Evolutionary conservation across 2,113 vertebrate species (phyloP).

Genomic region (Elachura formosa): DNA sequence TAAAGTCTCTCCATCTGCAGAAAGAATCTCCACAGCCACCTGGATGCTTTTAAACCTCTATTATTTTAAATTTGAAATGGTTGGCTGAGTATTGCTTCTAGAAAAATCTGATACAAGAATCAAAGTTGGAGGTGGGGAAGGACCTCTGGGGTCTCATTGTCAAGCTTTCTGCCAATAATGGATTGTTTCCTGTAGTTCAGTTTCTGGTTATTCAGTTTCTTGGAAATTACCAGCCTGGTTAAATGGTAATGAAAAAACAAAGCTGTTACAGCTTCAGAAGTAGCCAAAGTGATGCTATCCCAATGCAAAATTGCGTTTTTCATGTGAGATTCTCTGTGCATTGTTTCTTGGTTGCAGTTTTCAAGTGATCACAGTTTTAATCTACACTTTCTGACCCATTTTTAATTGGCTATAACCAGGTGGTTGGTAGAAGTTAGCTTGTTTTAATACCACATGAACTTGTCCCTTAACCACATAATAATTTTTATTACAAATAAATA

Average conservation of each 20-base stretch:
- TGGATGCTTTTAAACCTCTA: slow-evolving; percentile 29
- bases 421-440: background rate
- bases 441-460: background rate
- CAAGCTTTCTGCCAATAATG: slow-evolving; percentile 16
- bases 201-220: too few species aligned
- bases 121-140: background rate
- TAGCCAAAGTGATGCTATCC: background rate
- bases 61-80: slow-evolving; percentile 25
- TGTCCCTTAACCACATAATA: background rate
- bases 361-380: background rate
- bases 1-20: background rate
- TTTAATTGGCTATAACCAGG: background rate
- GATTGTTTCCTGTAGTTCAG: slow-evolving; percentile 22
- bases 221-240: slow-evolving; percentile 27
- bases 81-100: slow-evolving; percentile 8
- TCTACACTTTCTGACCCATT: background rate
- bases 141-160: background rate
- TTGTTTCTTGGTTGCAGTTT: background rate
- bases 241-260: slow-evolving; percentile 31
- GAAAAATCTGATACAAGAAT: slow-evolving; percentile 36
- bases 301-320: background rate
- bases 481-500: background rate
- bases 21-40: slow-evolving; percentile 10
- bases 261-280: background rate
- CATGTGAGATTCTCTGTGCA: background rate